Percentiles rank a stretch among this genome's conserved stretches.
These are phyloP conservation scores for Scaptomyza flava DNA, from an alignment of 2,888 invertebrate species.

Conservation along the genomic window DNA sequence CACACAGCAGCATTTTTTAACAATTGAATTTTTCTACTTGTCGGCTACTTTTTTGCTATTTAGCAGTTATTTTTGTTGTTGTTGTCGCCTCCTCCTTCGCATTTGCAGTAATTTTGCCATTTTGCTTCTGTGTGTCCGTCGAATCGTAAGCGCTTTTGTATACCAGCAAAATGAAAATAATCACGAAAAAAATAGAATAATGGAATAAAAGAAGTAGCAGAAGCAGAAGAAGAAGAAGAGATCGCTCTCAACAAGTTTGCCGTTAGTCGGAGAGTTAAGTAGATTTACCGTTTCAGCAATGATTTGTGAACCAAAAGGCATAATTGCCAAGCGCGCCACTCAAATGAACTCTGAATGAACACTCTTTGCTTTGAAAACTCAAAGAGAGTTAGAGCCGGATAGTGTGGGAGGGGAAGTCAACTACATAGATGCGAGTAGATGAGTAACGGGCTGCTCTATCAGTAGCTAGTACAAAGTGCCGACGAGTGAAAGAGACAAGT, in stretches of 20 bases:
- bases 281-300: slow-evolving; percentile 69
- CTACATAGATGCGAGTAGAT: slow-evolving; percentile 11
- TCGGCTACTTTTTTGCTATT: slow-evolving; percentile 68
- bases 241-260: slow-evolving; percentile 65
- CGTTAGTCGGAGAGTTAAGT: slow-evolving; percentile 61
- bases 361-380: slow-evolving; percentile 46
- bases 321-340: slow-evolving; percentile 64
- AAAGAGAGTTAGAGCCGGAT: slow-evolving; percentile 14
- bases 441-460: neutral
- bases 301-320: slow-evolving; percentile 56
- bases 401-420: neutral
- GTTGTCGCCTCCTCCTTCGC: slow-evolving; percentile 2
- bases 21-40: slow-evolving; percentile 74
- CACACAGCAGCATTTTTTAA: slow-evolving; percentile 35
- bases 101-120: slow-evolving; percentile 40
- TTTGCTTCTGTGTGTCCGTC: slow-evolving; percentile 60
- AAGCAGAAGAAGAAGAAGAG: slow-evolving; percentile 37
- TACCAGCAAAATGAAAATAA: slow-evolving; percentile 47
- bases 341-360: slow-evolving; percentile 36
- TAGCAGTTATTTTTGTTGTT: slow-evolving; percentile 31
- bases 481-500: slow-evolving; percentile 27
- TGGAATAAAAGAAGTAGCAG: slow-evolving; percentile 19
- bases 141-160: slow-evolving; percentile 65
- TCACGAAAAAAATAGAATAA: slow-evolving; percentile 20
- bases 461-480: slow-evolving; percentile 29